These are phyloP conservation scores for Leptestheria dahalacensis DNA, from an alignment of 1,140 invertebrate species.

Conservation along the genomic window DNA sequence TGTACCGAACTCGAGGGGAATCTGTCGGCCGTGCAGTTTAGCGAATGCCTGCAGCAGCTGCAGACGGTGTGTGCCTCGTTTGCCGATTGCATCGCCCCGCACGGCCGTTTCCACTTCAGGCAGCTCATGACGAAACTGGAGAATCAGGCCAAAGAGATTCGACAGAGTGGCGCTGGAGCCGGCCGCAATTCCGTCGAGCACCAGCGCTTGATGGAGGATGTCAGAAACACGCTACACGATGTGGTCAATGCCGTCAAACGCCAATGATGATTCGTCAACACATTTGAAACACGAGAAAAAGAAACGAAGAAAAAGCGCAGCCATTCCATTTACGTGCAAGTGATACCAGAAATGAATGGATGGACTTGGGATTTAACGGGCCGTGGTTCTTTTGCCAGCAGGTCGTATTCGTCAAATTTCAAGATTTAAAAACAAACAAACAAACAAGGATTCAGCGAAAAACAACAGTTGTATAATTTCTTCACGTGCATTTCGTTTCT, in stretches of 20 bases:
- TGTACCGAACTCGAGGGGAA: slow-evolving; percentile 48
- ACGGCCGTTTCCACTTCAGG: slow-evolving; percentile 73
- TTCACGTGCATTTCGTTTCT: background rate
- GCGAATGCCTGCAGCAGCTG: slow-evolving; percentile 72
- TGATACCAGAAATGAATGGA: background rate
- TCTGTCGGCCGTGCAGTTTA: slow-evolving; percentile 45
- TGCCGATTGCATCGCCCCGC: slow-evolving; percentile 57
- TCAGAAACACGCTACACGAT: slow-evolving; percentile 65
- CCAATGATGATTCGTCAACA: no score
- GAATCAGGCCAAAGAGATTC: slow-evolving; percentile 53
- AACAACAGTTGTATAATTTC: background rate
- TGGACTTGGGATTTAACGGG: background rate
- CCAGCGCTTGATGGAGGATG: slow-evolving; percentile 47
- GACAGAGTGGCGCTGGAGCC: slow-evolving; percentile 55
- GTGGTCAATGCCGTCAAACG: slow-evolving; percentile 63
- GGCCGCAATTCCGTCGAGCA: slow-evolving; percentile 48
- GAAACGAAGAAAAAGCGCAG: background rate
- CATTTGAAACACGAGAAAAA: no score
- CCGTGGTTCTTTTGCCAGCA: no score
- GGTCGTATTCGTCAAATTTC: background rate
- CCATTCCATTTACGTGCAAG: background rate
- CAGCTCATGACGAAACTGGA: slow-evolving; percentile 69
- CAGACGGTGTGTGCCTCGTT: slow-evolving; percentile 59
- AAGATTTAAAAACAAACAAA: no score
- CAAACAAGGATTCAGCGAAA: background rate